phyloP scores from a whole-genome alignment of 2,888 invertebrate genomes.

The Amphipyra berbera region DNA sequence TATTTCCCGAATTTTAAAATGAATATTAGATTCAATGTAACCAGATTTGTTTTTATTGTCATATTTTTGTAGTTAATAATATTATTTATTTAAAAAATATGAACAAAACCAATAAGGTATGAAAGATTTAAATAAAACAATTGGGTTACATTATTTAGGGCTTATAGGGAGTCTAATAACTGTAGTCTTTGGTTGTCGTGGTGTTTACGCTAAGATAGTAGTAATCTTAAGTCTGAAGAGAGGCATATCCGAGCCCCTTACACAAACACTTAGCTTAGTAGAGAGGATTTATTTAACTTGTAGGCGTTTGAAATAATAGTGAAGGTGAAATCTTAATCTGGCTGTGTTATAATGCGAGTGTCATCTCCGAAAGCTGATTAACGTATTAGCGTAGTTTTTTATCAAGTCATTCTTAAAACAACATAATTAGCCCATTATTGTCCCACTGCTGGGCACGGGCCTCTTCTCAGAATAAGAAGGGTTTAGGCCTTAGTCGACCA shows the following conservation, averaged over 20 bases:
- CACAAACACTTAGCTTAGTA: slow-evolving; percentile 28
- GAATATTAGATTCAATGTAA: too few species aligned
- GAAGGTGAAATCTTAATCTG: slow-evolving; percentile 21
- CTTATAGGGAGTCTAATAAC: slow-evolving; percentile 23
- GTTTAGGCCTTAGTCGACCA: too few species aligned
- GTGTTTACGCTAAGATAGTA: slow-evolving; percentile 54
- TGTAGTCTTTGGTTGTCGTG: slow-evolving; percentile 18
- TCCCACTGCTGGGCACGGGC: too few species aligned
- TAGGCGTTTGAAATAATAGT: slow-evolving; percentile 16
- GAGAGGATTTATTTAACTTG: slow-evolving; percentile 13
- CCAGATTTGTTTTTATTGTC: too few species aligned
- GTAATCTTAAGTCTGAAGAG: slow-evolving; percentile 50
- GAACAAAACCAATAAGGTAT: too few species aligned
- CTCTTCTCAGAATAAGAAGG: too few species aligned
- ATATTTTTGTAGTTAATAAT: too few species aligned
- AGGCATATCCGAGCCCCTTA: slow-evolving; percentile 21
- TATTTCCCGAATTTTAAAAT: background rate
- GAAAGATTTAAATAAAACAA: background rate
- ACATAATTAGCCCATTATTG: too few species aligned
- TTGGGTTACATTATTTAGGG: slow-evolving; percentile 1
- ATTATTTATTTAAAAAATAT: too few species aligned
- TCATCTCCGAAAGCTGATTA: background rate
- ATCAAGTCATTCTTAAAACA: too few species aligned
- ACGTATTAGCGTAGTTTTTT: too few species aligned
- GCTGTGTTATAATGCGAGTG: background rate